These are phyloP conservation scores for Sceliomorpha sp. DNA, from an alignment of 2,888 invertebrate species.

Conservation along the genomic window DNA sequence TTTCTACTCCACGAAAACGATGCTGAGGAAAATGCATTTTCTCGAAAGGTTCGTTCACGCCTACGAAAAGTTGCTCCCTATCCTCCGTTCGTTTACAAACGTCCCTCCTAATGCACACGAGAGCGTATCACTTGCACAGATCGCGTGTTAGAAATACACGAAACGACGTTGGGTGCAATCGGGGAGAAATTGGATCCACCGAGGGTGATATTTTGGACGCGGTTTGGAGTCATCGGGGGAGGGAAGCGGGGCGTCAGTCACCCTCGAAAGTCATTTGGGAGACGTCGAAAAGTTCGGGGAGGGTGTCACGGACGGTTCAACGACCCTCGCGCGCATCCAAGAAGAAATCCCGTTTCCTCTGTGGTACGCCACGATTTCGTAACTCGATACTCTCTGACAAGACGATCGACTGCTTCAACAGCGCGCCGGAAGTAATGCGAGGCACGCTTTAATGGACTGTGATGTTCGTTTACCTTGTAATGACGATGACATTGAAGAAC, in stretches of 20 bases:
- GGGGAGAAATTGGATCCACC: neutral
- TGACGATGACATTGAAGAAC: constrained; percentile 23
- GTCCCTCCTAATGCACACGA: too few species aligned
- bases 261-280: constrained; percentile 21
- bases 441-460: constrained; percentile 45
- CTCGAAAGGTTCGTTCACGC: too few species aligned
- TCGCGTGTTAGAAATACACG: neutral
- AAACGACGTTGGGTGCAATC: neutral
- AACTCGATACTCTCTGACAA: constrained; percentile 49
- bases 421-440: constrained; percentile 45
- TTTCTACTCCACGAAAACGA: too few species aligned
- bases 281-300: constrained; percentile 30
- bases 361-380: constrained; percentile 48
- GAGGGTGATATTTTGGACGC: constrained; percentile 12
- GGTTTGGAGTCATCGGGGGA: neutral
- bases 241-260: constrained; percentile 25
- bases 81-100: too few species aligned
- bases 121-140: constrained; percentile 2
- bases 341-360: constrained; percentile 45
- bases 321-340: constrained; percentile 49
- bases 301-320: constrained; percentile 40
- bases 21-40: too few species aligned
- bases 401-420: constrained; percentile 34
- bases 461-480: constrained; percentile 39
- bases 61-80: neutral